Percentiles rank a stretch among this genome's conserved stretches.
Conservation (phyloP, 2,888 invertebrate genomes). For the Machimus rusticus region DNA sequence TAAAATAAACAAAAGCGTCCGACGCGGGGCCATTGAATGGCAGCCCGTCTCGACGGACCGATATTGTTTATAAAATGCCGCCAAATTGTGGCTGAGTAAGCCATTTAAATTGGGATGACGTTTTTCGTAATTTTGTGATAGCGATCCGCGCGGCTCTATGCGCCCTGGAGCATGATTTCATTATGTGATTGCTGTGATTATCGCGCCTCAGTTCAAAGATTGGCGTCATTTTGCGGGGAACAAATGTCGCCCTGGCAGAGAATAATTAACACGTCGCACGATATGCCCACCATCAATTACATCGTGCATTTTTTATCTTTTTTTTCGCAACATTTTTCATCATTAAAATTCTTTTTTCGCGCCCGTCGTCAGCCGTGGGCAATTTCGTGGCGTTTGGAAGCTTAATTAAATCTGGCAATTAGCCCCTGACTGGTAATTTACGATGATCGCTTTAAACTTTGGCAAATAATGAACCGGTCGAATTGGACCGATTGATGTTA, state of each 20-base stretch:
- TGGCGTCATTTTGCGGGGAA: neutral
- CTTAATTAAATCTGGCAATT: neutral
- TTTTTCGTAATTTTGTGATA: neutral
- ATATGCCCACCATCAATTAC: neutral
- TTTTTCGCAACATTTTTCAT: neutral
- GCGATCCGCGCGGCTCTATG: neutral
- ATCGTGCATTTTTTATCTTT: neutral
- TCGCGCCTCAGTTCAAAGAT: neutral
- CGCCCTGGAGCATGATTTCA: neutral
- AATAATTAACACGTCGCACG: neutral
- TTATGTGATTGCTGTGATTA: neutral
- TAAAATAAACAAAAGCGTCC: neutral
- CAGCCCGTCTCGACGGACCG: neutral
- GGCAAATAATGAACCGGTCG: neutral
- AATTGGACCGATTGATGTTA: neutral
- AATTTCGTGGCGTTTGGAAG: neutral
- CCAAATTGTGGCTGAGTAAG: neutral
- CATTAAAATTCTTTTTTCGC: neutral
- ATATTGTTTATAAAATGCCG: neutral
- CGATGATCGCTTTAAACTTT: neutral
- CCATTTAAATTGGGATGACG: neutral
- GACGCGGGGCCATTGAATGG: neutral
- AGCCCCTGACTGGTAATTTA: neutral
- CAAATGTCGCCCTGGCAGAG: neutral
- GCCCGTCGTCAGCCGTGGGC: neutral